phyloP scores from a whole-genome alignment of 2,888 invertebrate species.

The Drosophila macrospina region DNA sequence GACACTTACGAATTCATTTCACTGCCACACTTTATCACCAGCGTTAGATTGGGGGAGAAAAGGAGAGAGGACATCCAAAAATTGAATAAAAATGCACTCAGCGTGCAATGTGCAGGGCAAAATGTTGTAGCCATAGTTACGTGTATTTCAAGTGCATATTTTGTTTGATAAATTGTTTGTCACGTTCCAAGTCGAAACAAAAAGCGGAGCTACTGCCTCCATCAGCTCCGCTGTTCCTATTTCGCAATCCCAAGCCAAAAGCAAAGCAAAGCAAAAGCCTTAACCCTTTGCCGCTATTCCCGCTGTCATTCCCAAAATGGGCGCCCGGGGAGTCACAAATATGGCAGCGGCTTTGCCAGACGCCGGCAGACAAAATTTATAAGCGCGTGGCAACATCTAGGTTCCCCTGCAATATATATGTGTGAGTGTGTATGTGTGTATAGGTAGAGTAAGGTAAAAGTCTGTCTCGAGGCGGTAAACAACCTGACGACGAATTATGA shows the following conservation, averaged over 20 bases:
- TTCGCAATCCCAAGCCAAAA: constrained; percentile 6
- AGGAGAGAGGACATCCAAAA: constrained; percentile 25
- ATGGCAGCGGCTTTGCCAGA: constrained; percentile 69
- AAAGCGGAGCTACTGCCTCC: constrained; percentile 18
- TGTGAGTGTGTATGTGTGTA: neutral
- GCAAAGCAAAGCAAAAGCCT: constrained; percentile 10
- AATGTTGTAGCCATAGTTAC: constrained; percentile 52
- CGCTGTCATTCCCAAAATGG: constrained; percentile 56
- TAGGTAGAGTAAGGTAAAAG: constrained; percentile 63
- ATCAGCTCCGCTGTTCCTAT: constrained; percentile 7
- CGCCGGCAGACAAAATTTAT: constrained; percentile 63
- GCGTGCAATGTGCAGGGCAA: constrained; percentile 42
- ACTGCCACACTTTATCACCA: constrained; percentile 66
- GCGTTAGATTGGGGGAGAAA: neutral
- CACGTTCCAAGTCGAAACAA: constrained; percentile 65
- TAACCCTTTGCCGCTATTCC: constrained; percentile 1
- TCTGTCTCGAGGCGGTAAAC: constrained; percentile 58
- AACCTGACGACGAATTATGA: constrained; percentile 72
- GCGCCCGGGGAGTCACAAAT: constrained; percentile 75
- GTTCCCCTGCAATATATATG: neutral
- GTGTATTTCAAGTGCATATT: constrained; percentile 78
- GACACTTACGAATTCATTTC: constrained; percentile 76
- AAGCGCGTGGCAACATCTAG: constrained; percentile 47
- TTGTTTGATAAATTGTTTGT: constrained; percentile 78
- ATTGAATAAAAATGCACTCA: constrained; percentile 74